Percentiles rank a stretch among this genome's conserved stretches.
These are phyloP conservation scores for Apeltes quadracus DNA, from an alignment of 2,113 vertebrate species.

Conservation along the genomic window DNA sequence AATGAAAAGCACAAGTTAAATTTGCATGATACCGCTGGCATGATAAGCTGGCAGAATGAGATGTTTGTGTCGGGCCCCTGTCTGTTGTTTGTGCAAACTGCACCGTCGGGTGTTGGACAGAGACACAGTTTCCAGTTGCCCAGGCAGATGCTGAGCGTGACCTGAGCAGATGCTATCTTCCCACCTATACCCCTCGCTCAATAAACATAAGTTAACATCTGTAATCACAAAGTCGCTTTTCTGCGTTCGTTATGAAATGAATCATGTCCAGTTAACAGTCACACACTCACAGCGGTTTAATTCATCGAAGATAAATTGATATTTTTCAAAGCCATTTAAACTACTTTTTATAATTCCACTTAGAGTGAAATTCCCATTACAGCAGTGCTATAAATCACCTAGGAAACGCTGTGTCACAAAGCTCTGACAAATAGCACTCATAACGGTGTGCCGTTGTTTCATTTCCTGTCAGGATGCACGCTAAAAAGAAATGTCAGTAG, in stretches of 20 bases:
- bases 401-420: constrained; percentile 40
- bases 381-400: constrained; percentile 52
- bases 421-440: constrained; percentile 46
- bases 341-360: constrained; percentile 19
- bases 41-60: constrained; percentile 3
- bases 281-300: constrained; percentile 23
- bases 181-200: neutral
- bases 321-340: constrained; percentile 15
- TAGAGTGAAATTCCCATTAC: constrained; percentile 54
- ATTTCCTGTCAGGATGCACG: constrained; percentile 3
- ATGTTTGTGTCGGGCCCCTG: neutral
- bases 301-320: constrained; percentile 1
- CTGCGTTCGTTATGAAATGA: neutral
- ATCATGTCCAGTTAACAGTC: constrained; percentile 14
- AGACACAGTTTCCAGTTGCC: constrained; percentile 1
- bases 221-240: neutral
- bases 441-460: constrained; percentile 22
- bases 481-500: neutral
- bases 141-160: constrained; percentile 14
- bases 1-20: too few species aligned
- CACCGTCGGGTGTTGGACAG: neutral
- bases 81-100: constrained; percentile 22
- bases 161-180: constrained; percentile 16
- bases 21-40: neutral
- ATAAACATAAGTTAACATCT: neutral